phyloP scores from a whole-genome alignment of 2,888 invertebrate genomes.

The Malthinus seriepunctatus region DNA sequence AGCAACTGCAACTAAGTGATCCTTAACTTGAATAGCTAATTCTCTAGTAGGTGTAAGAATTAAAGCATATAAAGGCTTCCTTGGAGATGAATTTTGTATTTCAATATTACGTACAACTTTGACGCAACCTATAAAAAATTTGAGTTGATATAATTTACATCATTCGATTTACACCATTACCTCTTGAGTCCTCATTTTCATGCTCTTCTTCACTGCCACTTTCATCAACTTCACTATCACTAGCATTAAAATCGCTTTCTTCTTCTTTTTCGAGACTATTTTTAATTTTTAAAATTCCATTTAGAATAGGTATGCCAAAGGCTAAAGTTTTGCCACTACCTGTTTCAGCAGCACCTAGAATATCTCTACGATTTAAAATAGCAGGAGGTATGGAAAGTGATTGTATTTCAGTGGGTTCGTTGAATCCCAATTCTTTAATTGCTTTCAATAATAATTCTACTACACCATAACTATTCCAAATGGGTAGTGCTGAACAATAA shows the following conservation, averaged over 20 bases:
- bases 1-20: slow-evolving; percentile 78
- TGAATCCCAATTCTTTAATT: slow-evolving; percentile 75
- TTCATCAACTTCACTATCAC: slow-evolving; percentile 27
- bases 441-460: slow-evolving; percentile 72
- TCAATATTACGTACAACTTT: slow-evolving; percentile 61
- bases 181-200: not conserved
- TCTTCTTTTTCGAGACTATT: not conserved
- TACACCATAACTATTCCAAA: slow-evolving; percentile 71
- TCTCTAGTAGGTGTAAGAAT: slow-evolving; percentile 96
- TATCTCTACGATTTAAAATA: slow-evolving; percentile 79
- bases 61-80: slow-evolving; percentile 75
- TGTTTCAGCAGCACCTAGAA: slow-evolving; percentile 98
- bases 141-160: not conserved
- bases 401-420: slow-evolving; percentile 89
- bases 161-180: not conserved
- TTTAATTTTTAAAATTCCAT: slow-evolving; percentile 63
- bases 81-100: slow-evolving; percentile 48
- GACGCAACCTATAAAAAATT: slow-evolving; percentile 59
- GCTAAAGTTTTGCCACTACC: slow-evolving; percentile 99
- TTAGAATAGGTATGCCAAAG: slow-evolving; percentile 92
- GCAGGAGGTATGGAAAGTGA: slow-evolving; percentile 78
- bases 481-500: not conserved
- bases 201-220: not conserved
- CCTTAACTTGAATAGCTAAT: slow-evolving; percentile 90
- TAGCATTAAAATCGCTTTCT: too few species aligned